Conservation (phyloP, 2,888 invertebrate genomes). For the Siphonodentalium dalli region DNA sequence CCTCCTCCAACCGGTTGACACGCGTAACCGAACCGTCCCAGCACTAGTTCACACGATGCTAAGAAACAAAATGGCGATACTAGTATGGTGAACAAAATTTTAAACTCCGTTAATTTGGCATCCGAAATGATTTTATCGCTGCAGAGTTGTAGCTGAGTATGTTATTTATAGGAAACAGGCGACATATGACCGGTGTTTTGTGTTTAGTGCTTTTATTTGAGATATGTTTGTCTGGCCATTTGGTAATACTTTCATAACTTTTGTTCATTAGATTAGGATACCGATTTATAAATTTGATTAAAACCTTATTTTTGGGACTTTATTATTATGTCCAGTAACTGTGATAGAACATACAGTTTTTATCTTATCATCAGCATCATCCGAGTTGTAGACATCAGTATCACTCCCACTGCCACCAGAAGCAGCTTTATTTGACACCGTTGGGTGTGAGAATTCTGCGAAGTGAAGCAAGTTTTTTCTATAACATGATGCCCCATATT, state of each 20-base stretch:
- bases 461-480: constrained; percentile 55
- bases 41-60: too few species aligned
- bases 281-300: neutral
- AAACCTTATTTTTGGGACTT: too few species aligned
- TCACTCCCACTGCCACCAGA: constrained; percentile 36
- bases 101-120: too few species aligned
- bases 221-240: neutral
- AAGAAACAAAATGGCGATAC: too few species aligned
- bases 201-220: neutral
- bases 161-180: too few species aligned
- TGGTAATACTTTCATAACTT: neutral
- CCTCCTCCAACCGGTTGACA: too few species aligned
- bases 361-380: constrained; percentile 38
- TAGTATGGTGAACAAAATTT: too few species aligned
- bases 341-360: neutral
- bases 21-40: too few species aligned
- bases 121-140: too few species aligned
- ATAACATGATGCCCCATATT: constrained; percentile 54
- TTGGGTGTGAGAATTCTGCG: constrained; percentile 54
- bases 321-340: neutral
- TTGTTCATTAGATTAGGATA: neutral
- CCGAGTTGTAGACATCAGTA: constrained; percentile 45
- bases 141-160: too few species aligned
- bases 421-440: constrained; percentile 13
- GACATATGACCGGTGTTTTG: neutral